Evolutionary conservation across 2,113 vertebrate species (phyloP), one percentile per base, ranked within the genome.

Genomic region (Excalfactoria chinensis): DNA sequence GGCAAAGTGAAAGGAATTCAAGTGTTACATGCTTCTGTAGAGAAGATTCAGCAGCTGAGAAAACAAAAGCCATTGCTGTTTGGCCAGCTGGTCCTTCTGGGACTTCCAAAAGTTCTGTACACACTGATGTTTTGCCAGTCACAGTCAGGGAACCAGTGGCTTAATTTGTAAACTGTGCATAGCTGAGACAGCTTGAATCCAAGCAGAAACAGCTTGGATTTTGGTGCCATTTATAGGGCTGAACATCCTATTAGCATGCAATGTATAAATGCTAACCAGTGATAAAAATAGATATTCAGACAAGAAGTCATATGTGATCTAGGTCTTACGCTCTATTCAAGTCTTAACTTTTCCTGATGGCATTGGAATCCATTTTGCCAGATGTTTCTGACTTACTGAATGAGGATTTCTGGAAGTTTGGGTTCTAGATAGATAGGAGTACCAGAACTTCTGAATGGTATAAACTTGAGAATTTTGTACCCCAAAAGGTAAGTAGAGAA

Each of bases 401-500:
- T 41, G 6, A 34, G 34, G 13, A 49, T 84, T 84, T 90, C 56
- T 84, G n/a, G 49, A 84, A 43, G 11, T 49, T 73, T n/a, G 56
- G 37, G 13, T 20, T 93, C 60, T 89, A 88, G 79, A 22, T 77
- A 86, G 64, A 7, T 51, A 84, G 87, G 56, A 88, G 43, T 35
- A 32, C 66, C 55, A 83, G 41, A 60, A 69, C 68, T 63, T 63
- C 58, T 21, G 41, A 78, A 51, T 5, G 44, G 13, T 82, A 51
- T 44, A 60, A 83, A 67, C 77, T 13, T 92, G 56, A 78, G 26
- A 16, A 8, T 71, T 75, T 78, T 18, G 82, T 74, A 66, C 25
- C 22, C 16, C 11, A 11, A 8, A 79, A 92, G 86, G 93, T 95
- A 94, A 97, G 92, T 93, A 67, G 76, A 59, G 21, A 49, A 92